Base-by-base conservation (phyloP, 1,140 invertebrate species). In the Polypedilum pembai region DNA sequence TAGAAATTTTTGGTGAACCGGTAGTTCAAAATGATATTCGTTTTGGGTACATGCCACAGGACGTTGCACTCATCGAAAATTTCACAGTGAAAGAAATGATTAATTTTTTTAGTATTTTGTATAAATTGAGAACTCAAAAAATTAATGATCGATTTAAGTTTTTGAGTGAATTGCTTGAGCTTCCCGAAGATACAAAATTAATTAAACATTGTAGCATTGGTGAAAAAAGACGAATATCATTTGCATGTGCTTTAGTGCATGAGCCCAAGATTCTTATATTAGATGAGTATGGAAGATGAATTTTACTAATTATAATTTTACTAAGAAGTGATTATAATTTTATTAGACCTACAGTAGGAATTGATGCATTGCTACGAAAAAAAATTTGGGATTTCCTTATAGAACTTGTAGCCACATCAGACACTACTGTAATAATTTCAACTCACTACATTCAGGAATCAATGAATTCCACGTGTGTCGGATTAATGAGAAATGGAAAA, bases 391-490 rank as follows among this genome's bases (percentile, higher is more conserved):
- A 93, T 41, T 91, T 94, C 80, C 84, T 98, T 17, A 84, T 91
- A 0, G 88, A 91, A 74, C 85, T 95, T 10, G 88, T 93, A 10
- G 82, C 84, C 76, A 87, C 86, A 75, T 84, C 88, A 24, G 86
- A 87, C 17, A 90, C 88, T 56, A 88, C 91, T 0, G 86, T 93
- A 41, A 90, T 98, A 56, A 95, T 98, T 72, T 97, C 95, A 0
- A 98, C 95, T 8, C 95, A 98, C 84, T 98, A 98, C 78, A 95
- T 97, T 65, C 94, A 97, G 79, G 95, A 98, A 83, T 90, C 94
- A 1, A 88, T 90, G 78, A 89, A 94, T 80, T 92, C 93, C 15
- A 85, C 75, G 21, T 78, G 94, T 92, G 93, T 97, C 79, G 95
- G 95, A 33, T 84, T 98, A 12, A 91, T 98, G 87, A 87, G 95